Percentiles rank a stretch among this genome's conserved stretches.
Evolutionary conservation across 2,888 invertebrate genomes (phyloP).

Genomic region (Euclidia mi): DNA sequence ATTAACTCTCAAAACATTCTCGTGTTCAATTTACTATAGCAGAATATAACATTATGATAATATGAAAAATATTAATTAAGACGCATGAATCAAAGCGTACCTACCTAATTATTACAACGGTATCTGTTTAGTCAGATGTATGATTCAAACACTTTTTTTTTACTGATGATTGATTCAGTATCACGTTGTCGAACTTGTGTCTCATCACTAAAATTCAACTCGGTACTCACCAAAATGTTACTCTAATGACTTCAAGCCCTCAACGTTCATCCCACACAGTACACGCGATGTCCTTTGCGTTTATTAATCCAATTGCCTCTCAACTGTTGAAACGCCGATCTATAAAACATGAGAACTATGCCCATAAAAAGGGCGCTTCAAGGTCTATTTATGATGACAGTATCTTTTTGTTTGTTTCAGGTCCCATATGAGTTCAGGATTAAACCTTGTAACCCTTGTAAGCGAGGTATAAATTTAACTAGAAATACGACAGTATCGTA

Average conservation of each 20-base stretch:
- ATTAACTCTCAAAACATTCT: no score
- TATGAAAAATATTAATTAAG: no score
- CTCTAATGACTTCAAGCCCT: no score
- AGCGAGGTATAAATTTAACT: constrained; percentile 39
- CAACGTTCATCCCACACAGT: constrained; percentile 8
- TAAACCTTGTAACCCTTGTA: constrained; percentile 35
- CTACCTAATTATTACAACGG: neutral
- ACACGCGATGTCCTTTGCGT: constrained; percentile 17
- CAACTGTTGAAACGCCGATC: constrained; percentile 3
- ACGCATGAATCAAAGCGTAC: no score
- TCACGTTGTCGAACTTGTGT: neutral
- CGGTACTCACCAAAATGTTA: no score
- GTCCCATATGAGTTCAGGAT: constrained; percentile 41
- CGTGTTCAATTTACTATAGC: no score
- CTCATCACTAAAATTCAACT: neutral
- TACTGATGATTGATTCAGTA: no score
- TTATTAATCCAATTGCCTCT: constrained; percentile 20
- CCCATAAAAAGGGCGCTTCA: neutral
- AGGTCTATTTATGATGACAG: neutral
- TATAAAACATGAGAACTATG: constrained; percentile 2
- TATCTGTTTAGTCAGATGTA: neutral
- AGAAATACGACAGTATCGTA: constrained; percentile 54
- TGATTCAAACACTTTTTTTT: neutral
- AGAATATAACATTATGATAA: no score
- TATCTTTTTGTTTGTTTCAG: constrained; percentile 55